Conservation (phyloP, 2,797 vertebrate species). For the Alexandromys oeconomus region DNA sequence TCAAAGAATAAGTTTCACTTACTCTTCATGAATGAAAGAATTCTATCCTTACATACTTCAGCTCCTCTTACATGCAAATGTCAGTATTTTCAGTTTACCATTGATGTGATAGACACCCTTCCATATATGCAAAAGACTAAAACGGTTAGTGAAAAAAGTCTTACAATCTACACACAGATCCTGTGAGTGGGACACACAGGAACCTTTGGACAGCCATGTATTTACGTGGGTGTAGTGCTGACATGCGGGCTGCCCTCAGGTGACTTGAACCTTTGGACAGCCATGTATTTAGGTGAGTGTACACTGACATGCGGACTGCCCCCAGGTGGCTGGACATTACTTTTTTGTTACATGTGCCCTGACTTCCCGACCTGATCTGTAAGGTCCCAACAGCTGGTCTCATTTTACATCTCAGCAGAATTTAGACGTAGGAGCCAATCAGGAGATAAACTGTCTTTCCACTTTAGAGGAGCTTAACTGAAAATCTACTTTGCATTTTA, state of each 20-base stretch:
- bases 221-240: background rate
- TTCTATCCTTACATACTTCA: background rate
- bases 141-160: slow-evolving; percentile 30
- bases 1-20: slow-evolving; percentile 40
- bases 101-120: background rate
- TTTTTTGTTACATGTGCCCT: background rate
- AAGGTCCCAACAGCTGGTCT: slow-evolving; percentile 22
- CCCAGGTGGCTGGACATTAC: background rate
- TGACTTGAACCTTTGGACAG: too few relatives aligned
- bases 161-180: background rate
- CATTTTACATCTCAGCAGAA: slow-evolving; percentile 21
- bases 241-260: background rate
- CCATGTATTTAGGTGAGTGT: too few relatives aligned
- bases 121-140: background rate
- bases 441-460: slow-evolving; percentile 17
- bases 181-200: background rate
- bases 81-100: background rate
- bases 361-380: slow-evolving; percentile 17
- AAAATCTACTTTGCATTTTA: slow-evolving; percentile 35
- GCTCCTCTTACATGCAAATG: background rate
- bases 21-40: slow-evolving; percentile 7
- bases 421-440: slow-evolving; percentile 27
- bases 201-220: background rate
- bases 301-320: too few relatives aligned
- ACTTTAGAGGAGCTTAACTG: slow-evolving; percentile 11